Evolutionary conservation across 2,888 invertebrate species (phyloP).

Genomic region (Euclidia mi): DNA sequence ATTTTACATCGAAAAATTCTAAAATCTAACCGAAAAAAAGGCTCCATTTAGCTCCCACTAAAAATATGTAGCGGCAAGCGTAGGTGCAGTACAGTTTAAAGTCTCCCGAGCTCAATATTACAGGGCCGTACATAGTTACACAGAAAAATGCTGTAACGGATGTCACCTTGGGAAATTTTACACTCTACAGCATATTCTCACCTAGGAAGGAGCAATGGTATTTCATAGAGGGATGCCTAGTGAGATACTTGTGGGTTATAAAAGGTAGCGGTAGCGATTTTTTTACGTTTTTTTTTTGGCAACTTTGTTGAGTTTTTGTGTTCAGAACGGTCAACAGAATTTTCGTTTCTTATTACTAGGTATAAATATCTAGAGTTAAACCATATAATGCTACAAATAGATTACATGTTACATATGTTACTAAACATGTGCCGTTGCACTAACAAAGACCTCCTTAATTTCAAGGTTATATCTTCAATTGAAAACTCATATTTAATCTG

Average conservation of each 20-base stretch:
- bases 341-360: too few relatives aligned
- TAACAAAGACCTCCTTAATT: too few relatives aligned
- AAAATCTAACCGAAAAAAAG: slow-evolving; percentile 35
- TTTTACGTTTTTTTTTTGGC: background rate
- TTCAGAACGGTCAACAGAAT: too few relatives aligned
- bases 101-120: slow-evolving; percentile 63
- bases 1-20: slow-evolving; percentile 24
- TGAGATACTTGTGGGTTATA: slow-evolving; percentile 14
- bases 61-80: slow-evolving; percentile 44
- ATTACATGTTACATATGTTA: too few relatives aligned
- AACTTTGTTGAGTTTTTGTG: too few relatives aligned
- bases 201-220: slow-evolving; percentile 72
- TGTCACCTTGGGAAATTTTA: slow-evolving; percentile 80
- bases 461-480: too few relatives aligned
- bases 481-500: too few relatives aligned
- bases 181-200: slow-evolving; percentile 79
- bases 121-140: slow-evolving; percentile 68
- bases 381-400: too few relatives aligned
- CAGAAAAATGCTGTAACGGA: slow-evolving; percentile 71
- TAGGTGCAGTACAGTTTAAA: slow-evolving; percentile 52
- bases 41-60: slow-evolving; percentile 43
- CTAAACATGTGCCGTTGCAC: too few relatives aligned
- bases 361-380: too few relatives aligned
- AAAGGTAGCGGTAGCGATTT: slow-evolving; percentile 19
- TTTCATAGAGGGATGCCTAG: slow-evolving; percentile 77